These are phyloP conservation scores for Gymnoscopelus microlampas DNA, from an alignment of 2,797 vertebrate genomes.

Conservation along the genomic window DNA sequence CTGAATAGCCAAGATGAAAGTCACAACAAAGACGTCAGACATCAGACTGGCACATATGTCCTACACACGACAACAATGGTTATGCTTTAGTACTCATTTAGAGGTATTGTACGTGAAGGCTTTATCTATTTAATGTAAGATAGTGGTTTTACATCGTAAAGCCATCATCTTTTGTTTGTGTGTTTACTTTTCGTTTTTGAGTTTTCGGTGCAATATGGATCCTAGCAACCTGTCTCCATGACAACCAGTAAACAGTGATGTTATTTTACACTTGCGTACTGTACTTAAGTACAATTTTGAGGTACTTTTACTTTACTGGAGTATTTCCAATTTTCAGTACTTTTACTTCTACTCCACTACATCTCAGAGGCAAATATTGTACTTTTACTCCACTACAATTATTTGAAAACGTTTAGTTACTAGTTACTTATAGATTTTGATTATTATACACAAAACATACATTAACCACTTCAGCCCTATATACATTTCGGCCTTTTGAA, in stretches of 20 bases:
- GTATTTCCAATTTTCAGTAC: too few species aligned
- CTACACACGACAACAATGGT: neutral
- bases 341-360: too few species aligned
- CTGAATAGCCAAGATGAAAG: constrained; percentile 29
- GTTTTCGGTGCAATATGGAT: constrained; percentile 1
- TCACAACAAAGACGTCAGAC: constrained; percentile 4
- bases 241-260: constrained; percentile 49
- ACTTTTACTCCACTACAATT: too few species aligned
- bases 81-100: neutral
- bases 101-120: neutral
- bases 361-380: too few species aligned
- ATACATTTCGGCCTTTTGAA: too few species aligned
- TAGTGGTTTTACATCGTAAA: neutral
- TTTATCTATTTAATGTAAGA: neutral
- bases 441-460: too few species aligned
- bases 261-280: too few species aligned
- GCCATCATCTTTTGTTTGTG: constrained; percentile 5
- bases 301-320: too few species aligned
- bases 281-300: too few species aligned
- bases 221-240: constrained; percentile 46
- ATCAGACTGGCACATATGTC: neutral
- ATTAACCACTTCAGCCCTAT: too few species aligned
- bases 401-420: too few species aligned
- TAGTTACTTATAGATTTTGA: too few species aligned
- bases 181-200: constrained; percentile 5